Evolutionary conservation across 2,888 invertebrate genomes (phyloP), one percentile per base, ranked within the genome.

Genomic region (Gerris lacustris): DNA sequence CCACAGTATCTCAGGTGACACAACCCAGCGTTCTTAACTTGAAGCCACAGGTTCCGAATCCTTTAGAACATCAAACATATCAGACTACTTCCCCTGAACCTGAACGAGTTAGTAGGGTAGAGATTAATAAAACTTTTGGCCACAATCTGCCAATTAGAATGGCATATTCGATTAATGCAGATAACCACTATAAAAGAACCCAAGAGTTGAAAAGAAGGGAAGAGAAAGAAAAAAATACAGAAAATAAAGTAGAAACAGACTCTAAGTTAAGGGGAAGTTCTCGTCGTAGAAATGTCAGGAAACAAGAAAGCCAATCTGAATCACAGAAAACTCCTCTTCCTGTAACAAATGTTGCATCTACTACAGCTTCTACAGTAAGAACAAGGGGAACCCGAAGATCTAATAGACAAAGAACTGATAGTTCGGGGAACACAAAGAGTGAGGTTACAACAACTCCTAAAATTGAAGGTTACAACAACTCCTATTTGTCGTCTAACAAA

Each of bases 1-100:
- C 31, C 11, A n/a, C 31, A n/a, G 18, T 64, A n/a, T 18, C 64
- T 18, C 18, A 64, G 9, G 11, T 17, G 7, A 64, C 64, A n/a
- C 64, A 2, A 5, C 18, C 64, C 11, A 64, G 64, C 17, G 18
- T 9, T n/a, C 18, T 31, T 9, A n/a, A 9, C 18, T 31, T 31
- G 31, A 64, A 64, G 18, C 17, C 64, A n/a, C 64, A 64, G 17
- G 31, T 64, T 9, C n/a, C 64, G 7, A 64, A 64, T 64, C 64
- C 64, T n/a, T 31, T 64, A 18, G 64, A 64, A 7, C 9, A 31
- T 17, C 64, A n/a, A n/a, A 2, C 31, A 31, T 55, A 55, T 15
- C 64, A 64, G 17, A 64, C 64, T n/a, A 64, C 64, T 9, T 64
- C 64, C 9, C 64, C 64, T 4, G 7, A 64, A 64, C 64, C 64